Base-by-base conservation (phyloP, 2,888 invertebrate genomes). In the Portevinia maculata region DNA sequence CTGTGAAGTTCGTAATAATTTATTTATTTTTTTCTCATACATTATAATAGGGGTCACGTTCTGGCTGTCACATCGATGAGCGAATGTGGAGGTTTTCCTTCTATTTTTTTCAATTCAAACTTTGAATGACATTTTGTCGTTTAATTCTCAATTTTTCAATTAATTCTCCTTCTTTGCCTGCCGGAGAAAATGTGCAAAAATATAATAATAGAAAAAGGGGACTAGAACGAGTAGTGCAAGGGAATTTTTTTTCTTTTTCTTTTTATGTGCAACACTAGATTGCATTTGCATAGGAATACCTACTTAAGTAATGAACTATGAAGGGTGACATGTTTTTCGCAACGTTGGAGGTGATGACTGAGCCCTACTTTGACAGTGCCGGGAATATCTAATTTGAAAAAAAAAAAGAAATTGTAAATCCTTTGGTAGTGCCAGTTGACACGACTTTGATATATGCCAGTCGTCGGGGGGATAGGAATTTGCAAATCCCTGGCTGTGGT, bases 21-120 rank as follows among this genome's bases (percentile, higher is more conserved):
- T 30, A 34, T 24, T 7, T 34, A 48, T 19, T 34, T 59, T 32
- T 24, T 48, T 1, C 39, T 11, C 37, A 21, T 15, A 13, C 39
- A 59, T n/a, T n/a, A n/a, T 44, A 65, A 71, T 71, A 73, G 53
- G 67, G 74, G 74, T 74, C 79, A 79, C 79, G 79, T 75, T 73
- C 74, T 13, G 1, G 32, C 48, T 62, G 48, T 41, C 46, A 46
- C 60, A 44, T 34, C 21, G 34, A 48, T 11, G 44, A 62, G 34
- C 48, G 62, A 44, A 59, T 69, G 34, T 28, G 41, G 17, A 67
- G 28, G n/a, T 11, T 64, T 53, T 55, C 15, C 21, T 28, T 13
- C 30, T 30, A 53, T 65, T 37, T 39, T 37, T 34, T 71, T 70
- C 5, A 44, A 28, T 53, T 41, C 34, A 21, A 17, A 44, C 34